Evolutionary conservation across 92 coral and sea anemone species (phyloP).

Genomic region (Porites cylindrica): DNA sequence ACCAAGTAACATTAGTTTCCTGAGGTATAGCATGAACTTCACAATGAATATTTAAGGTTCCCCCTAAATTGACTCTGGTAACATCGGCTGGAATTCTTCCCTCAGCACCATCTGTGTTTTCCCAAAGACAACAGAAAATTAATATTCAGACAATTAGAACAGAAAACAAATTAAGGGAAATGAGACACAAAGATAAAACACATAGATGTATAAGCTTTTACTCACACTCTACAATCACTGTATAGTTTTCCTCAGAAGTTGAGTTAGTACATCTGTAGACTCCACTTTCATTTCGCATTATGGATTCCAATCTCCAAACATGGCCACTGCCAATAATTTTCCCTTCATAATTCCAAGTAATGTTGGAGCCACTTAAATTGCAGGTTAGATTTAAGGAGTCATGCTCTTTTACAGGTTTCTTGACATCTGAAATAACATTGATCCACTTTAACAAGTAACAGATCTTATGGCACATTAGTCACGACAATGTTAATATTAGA

Average conservation of each 20-base stretch:
- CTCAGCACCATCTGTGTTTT: conserved; percentile 51
- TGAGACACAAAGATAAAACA: no score
- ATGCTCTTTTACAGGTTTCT: no score
- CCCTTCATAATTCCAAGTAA: not conserved
- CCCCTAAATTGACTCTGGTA: not conserved
- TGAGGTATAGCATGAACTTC: conserved; percentile 23
- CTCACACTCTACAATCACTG: conserved; percentile 23
- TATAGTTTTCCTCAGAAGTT: not conserved
- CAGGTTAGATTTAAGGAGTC: not conserved
- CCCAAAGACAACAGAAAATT: not conserved
- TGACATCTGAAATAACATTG: no score
- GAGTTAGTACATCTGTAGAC: conserved; percentile 3
- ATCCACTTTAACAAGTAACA: no score
- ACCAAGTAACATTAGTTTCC: conserved; percentile 18
- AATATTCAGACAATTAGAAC: not conserved
- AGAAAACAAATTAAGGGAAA: no score
- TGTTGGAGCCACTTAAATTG: conserved; percentile 13
- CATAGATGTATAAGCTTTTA: not conserved
- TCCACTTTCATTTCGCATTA: conserved; percentile 2
- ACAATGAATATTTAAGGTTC: conserved; percentile 19
- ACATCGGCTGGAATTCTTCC: not conserved
- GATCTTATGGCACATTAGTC: no score
- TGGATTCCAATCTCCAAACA: not conserved
- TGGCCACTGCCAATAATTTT: not conserved
- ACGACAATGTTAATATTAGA: no score